Conservation (phyloP, 2,113 vertebrate genomes). For the Patagioenas fasciata region DNA sequence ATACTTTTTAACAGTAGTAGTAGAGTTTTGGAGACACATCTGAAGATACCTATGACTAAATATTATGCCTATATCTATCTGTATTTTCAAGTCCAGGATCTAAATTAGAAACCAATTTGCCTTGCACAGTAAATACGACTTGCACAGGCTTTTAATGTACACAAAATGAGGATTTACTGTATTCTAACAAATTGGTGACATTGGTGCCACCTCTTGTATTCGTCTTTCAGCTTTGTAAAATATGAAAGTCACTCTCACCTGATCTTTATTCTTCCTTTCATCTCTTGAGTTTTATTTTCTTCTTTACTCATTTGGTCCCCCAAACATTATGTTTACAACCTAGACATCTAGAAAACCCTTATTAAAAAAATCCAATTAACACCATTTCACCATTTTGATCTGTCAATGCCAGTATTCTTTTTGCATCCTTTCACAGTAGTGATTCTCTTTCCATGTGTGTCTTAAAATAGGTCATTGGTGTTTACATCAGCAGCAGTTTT, state of each 20-base stretch:
- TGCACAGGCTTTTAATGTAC: neutral
- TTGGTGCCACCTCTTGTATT: neutral
- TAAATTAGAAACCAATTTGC: neutral
- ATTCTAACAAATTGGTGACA: neutral
- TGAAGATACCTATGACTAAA: neutral
- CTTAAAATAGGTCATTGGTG: conserved; percentile 48
- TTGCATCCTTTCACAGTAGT: neutral
- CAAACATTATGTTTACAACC: neutral
- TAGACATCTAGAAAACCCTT: neutral
- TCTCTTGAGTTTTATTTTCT: neutral
- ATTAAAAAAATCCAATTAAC: neutral
- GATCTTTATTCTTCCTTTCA: neutral
- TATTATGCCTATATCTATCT: neutral
- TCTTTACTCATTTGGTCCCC: neutral
- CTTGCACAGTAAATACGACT: neutral
- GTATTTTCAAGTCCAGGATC: neutral
- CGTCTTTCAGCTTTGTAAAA: neutral
- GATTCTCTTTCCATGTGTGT: neutral
- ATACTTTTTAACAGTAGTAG: neutral
- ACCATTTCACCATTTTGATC: neutral
- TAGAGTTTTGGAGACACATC: neutral
- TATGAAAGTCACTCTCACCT: neutral
- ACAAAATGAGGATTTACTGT: neutral
- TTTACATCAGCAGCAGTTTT: conserved; percentile 25
- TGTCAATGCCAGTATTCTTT: neutral